Evolutionary conservation across 2,797 vertebrate genomes (phyloP).

Genomic region (Scleropages formosus): DNA sequence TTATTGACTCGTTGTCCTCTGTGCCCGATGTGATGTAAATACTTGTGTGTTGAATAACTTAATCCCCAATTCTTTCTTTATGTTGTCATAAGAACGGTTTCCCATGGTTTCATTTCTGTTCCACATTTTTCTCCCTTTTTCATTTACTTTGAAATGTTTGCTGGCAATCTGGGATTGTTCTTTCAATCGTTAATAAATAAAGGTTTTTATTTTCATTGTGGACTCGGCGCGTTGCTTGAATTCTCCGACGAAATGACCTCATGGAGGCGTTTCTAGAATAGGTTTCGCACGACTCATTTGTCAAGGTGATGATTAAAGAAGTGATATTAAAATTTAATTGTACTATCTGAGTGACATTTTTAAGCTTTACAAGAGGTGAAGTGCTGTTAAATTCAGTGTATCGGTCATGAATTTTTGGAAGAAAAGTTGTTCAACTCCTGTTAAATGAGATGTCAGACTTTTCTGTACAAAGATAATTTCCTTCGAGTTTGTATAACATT

Average conservation of each 20-base stretch:
- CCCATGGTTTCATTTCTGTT: constrained; percentile 69
- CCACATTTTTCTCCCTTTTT: constrained; percentile 56
- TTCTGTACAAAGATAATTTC: too few relatives aligned
- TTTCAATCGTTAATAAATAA: constrained; percentile 81
- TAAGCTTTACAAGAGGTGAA: too few relatives aligned
- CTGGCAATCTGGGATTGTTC: constrained; percentile 81
- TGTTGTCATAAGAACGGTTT: constrained; percentile 61
- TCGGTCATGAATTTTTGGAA: too few relatives aligned
- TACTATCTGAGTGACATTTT: too few relatives aligned
- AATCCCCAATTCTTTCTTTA: constrained; percentile 42
- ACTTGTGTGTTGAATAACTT: constrained; percentile 64
- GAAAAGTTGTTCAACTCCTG: too few relatives aligned
- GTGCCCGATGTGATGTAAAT: constrained; percentile 68
- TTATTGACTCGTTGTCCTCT: constrained; percentile 41
- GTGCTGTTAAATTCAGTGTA: too few relatives aligned
- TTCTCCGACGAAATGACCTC: constrained; percentile 15
- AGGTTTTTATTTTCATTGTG: constrained; percentile 73
- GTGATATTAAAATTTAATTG: too few relatives aligned
- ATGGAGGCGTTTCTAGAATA: too few relatives aligned
- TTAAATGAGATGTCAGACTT: too few relatives aligned
- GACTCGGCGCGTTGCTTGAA: background rate
- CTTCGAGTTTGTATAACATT: too few relatives aligned
- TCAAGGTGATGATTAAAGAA: too few relatives aligned
- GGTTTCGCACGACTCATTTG: constrained; percentile 9
- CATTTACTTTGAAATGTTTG: constrained; percentile 68